Conservation (phyloP, 2,113 vertebrate species). For the Apistogramma diplotaenia region DNA sequence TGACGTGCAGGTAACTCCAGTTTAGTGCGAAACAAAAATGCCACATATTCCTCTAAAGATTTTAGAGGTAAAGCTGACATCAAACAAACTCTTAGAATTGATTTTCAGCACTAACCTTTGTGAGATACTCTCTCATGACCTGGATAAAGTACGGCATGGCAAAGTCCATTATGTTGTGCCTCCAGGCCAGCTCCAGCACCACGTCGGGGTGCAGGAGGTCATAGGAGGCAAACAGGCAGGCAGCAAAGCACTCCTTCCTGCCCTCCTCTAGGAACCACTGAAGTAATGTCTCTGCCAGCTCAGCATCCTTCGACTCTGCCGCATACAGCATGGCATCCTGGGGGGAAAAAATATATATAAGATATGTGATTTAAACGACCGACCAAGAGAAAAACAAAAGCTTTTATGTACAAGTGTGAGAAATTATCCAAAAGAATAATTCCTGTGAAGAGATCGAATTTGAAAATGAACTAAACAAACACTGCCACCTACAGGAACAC, state of each 20-base stretch:
- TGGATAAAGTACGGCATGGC: conserved; percentile 93
- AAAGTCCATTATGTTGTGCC: conserved; percentile 86
- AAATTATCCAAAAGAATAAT: neutral
- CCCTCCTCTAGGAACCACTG: conserved; percentile 91
- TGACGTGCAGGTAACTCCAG: neutral
- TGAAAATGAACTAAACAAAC: conserved; percentile 2
- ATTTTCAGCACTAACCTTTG: conserved; percentile 79
- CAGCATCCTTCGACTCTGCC: conserved; percentile 85
- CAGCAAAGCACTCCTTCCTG: conserved; percentile 85
- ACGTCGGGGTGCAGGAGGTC: conserved; percentile 87
- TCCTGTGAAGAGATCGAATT: neutral
- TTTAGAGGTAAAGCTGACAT: neutral
- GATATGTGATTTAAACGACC: neutral
- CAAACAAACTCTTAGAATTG: neutral
- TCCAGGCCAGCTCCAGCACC: conserved; percentile 89
- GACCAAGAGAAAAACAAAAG: neutral
- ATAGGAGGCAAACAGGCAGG: conserved; percentile 88
- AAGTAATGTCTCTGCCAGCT: conserved; percentile 84
- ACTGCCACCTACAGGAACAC: conserved; percentile 7
- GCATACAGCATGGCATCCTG: conserved; percentile 91
- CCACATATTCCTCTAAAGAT: neutral
- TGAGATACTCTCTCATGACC: conserved; percentile 88
- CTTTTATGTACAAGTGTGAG: neutral
- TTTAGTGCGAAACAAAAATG: neutral
- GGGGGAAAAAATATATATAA: neutral